A percentile compares a stretch with the other conserved stretches of the same genome.
Conservation (phyloP, 2,888 invertebrate species). For the Leptogaster cylindrica region DNA sequence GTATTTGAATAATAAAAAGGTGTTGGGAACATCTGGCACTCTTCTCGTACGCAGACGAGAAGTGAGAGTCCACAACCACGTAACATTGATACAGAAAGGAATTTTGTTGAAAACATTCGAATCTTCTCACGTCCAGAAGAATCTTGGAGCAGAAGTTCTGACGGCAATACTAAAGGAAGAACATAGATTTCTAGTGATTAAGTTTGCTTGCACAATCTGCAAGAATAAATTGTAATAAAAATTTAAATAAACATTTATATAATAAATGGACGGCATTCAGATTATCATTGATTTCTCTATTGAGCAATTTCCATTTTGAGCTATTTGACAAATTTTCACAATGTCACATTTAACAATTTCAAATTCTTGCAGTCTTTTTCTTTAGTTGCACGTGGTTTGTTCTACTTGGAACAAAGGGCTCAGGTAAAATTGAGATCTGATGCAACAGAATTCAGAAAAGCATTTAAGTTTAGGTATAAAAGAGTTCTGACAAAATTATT, state of each 20-base stretch:
- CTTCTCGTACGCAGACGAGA: slow-evolving; percentile 3
- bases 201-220: slow-evolving; percentile 35
- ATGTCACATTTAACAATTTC: slow-evolving; percentile 23
- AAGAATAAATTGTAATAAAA: slow-evolving; percentile 41
- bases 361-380: background rate
- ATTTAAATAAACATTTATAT: slow-evolving; percentile 45
- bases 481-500: slow-evolving; percentile 15
- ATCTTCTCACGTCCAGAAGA: slow-evolving; percentile 13
- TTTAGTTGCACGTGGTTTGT: slow-evolving; percentile 8
- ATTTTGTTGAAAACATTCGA: too few species aligned
- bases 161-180: slow-evolving; percentile 30
- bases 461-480: slow-evolving; percentile 26
- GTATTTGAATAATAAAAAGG: background rate
- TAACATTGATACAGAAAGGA: too few species aligned
- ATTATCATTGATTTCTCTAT: slow-evolving; percentile 44
- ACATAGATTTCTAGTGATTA: slow-evolving; percentile 23
- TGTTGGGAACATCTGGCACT: slow-evolving; percentile 7
- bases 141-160: slow-evolving; percentile 27
- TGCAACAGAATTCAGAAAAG: slow-evolving; percentile 4
- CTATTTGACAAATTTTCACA: slow-evolving; percentile 26
- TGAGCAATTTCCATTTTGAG: slow-evolving; percentile 32
- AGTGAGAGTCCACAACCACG: slow-evolving; percentile 18
- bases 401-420: slow-evolving; percentile 24
- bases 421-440: slow-evolving; percentile 19
- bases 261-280: slow-evolving; percentile 49